Evolutionary conservation across 2,797 vertebrate genomes (phyloP), one percentile per base, ranked within the genome.

Genomic region (Neosilurus mollespiculum): DNA sequence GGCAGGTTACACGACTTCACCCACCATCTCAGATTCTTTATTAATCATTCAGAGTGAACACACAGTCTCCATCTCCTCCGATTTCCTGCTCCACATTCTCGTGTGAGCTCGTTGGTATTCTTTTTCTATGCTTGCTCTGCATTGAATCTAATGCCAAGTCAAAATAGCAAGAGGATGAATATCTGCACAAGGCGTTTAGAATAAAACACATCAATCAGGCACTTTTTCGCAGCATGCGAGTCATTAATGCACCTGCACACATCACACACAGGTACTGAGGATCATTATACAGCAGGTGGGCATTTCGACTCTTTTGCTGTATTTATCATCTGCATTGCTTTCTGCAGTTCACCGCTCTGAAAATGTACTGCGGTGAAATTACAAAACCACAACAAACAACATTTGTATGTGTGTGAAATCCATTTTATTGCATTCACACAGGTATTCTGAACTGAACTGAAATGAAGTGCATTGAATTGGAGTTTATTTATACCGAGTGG

Each of bases 281-380:
- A 64, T 51, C 76, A 78, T 78, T 78, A 78, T 64, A 64, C 76
- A 78, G 58, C 76, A 78, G 76, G 76, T 78, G 76, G 37, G 22
- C 30, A 64, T 18, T 62, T n/a, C 0, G 37, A 18, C 49, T 51
- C 37, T 64, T 59, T 16, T 16, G 76, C n/a, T 10, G 4, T 51
- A 26, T 78, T 78, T 26, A 64, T 78, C 43, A 51, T 78, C 37
- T n/a, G 11, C 73, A 0, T 5, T 4, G 22, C 51, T 54, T 72
- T 26, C 9, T 37, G 30, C 11, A 4, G 8, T 43, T 61, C 75
- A 43, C 6, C 7, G n/a, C 58, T 9, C n/a, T 37, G 37, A 26
- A 78, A 26, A 64, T 51, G n/a, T 10, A 26, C 43, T 64, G 76
- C n/a, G 15, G 14, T 16, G 3, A 18, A 78, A 62, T 51, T 49